Percentiles rank a stretch among this genome's conserved stretches.
phyloP scores from a whole-genome alignment of 2,888 invertebrate species.

The Coelopa pilipes region DNA sequence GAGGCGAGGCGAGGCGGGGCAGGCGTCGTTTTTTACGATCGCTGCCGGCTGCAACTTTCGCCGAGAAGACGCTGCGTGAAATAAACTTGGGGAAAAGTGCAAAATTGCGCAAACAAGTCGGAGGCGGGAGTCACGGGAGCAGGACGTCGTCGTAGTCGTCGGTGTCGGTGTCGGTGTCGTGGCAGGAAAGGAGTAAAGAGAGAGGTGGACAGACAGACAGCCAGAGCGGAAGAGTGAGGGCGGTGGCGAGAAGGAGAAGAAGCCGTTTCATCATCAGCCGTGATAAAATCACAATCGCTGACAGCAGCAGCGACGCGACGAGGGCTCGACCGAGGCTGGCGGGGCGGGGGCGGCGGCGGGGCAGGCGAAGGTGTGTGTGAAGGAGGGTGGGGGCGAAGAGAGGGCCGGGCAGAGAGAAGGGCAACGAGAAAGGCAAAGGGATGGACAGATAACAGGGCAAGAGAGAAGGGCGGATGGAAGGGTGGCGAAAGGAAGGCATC shows the following conservation, averaged over 20 bases:
- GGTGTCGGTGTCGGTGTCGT: no score
- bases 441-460: not conserved
- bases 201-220: not conserved
- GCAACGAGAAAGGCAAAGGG: not conserved
- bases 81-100: not conserved
- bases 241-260: not conserved
- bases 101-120: no score
- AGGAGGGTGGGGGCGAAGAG: not conserved
- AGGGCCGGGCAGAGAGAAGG: not conserved
- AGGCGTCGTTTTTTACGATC: slow-evolving; percentile 22
- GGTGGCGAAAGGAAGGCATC: not conserved
- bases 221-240: not conserved
- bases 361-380: no score
- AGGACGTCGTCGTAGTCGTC: not conserved
- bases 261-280: slow-evolving; percentile 27
- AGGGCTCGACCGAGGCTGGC: not conserved
- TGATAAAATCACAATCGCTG: slow-evolving; percentile 27
- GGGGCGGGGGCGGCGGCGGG: slow-evolving; percentile 34
- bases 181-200: not conserved
- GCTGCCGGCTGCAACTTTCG: slow-evolving; percentile 12
- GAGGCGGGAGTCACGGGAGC: not conserved
- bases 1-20: not conserved
- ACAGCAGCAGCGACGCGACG: slow-evolving; percentile 45
- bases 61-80: not conserved
- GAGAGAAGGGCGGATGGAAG: not conserved